Evolutionary conservation across 1,140 invertebrate genomes (phyloP).

Genomic region (Calephelis virginiensis): DNA sequence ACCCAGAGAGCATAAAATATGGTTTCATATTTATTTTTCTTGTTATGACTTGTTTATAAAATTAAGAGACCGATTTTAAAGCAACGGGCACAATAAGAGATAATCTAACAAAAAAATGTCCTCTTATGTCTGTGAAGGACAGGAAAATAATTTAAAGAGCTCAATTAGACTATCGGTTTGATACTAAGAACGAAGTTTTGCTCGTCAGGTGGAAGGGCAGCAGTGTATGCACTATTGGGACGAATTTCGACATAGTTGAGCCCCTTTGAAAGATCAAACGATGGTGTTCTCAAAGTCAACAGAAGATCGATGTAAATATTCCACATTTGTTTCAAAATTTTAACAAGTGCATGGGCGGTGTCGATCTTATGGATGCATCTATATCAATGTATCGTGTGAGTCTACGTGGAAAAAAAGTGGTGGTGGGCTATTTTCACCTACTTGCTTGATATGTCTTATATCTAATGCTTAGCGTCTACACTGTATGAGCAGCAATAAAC

Average conservation of each 20-base stretch:
- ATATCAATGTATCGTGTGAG: too few relatives aligned
- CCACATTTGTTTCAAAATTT: not conserved
- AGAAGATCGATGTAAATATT: not conserved
- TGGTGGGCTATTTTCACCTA: too few relatives aligned
- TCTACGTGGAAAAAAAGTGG: too few relatives aligned
- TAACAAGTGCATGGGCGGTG: not conserved
- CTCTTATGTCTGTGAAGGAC: not conserved
- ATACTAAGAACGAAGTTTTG: not conserved
- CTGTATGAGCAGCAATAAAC: too few relatives aligned
- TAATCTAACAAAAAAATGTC: not conserved
- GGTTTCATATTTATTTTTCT: not conserved
- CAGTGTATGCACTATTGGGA: not conserved
- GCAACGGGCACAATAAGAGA: not conserved
- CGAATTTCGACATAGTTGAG: not conserved
- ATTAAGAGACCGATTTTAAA: not conserved
- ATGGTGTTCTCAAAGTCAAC: not conserved
- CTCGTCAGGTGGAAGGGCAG: not conserved
- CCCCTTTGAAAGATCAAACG: not conserved
- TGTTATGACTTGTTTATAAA: not conserved
- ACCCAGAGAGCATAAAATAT: not conserved
- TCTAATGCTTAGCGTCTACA: too few relatives aligned
- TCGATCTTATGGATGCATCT: too few relatives aligned
- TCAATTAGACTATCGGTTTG: not conserved
- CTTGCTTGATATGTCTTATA: too few relatives aligned
- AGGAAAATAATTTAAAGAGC: not conserved